Percentiles rank a stretch among this genome's conserved stretches.
Conservation (phyloP, 2,888 invertebrate genomes). For the Pyrrhosoma nymphula region DNA sequence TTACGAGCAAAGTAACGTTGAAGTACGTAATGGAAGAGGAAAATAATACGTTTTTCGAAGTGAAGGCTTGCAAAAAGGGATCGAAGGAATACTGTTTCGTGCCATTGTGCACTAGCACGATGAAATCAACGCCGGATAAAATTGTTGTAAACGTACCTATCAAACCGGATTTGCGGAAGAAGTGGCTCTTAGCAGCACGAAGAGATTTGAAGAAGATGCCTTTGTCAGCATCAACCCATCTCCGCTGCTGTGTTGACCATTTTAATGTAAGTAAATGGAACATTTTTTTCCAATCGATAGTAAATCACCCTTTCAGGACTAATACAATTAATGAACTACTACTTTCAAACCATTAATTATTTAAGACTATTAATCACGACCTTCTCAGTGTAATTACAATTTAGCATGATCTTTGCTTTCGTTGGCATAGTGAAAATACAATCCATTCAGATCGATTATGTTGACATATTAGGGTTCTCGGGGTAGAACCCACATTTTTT, state of each 20-base stretch:
- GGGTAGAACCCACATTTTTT: background rate
- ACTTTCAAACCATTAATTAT: background rate
- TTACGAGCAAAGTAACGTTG: background rate
- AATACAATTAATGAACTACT: background rate
- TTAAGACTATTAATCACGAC: background rate
- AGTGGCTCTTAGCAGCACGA: background rate
- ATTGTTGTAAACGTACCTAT: background rate
- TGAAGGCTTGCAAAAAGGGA: background rate
- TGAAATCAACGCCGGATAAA: background rate
- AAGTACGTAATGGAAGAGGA: background rate
- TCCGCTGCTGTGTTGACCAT: background rate
- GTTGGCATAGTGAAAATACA: background rate
- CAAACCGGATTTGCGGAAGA: background rate
- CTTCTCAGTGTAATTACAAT: background rate
- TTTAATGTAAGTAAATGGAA: background rate
- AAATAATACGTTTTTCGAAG: background rate
- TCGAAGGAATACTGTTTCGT: background rate
- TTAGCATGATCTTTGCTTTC: background rate
- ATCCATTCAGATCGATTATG: background rate
- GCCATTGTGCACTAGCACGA: background rate
- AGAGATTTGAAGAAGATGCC: background rate
- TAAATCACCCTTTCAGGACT: background rate
- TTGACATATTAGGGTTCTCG: background rate
- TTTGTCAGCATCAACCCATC: background rate
- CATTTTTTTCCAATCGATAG: background rate